phyloP scores from a whole-genome alignment of 1,140 invertebrate species.

The Drosophila persimilis region DNA sequence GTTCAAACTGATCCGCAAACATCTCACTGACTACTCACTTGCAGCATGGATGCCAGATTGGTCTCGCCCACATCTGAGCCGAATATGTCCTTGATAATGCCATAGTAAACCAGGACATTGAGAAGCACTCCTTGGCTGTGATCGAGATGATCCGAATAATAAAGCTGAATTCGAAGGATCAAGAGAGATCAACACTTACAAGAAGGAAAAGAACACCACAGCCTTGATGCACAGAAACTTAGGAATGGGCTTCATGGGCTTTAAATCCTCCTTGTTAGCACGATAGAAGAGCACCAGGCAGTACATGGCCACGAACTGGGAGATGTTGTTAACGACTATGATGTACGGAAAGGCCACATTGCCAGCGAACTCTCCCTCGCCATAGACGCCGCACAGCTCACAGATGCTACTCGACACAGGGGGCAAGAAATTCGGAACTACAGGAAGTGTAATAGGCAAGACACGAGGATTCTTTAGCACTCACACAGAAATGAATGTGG shows the following conservation, averaged over 20 bases:
- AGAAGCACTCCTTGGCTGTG: slow-evolving; percentile 96
- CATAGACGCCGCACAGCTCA: slow-evolving; percentile 92
- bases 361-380: slow-evolving; percentile 93
- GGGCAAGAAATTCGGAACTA: slow-evolving; percentile 7
- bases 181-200: slow-evolving; percentile 87
- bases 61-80: slow-evolving; percentile 84
- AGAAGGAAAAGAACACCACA: slow-evolving; percentile 99
- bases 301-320: slow-evolving; percentile 98
- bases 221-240: slow-evolving; percentile 99
- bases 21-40: slow-evolving; percentile 84
- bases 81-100: slow-evolving; percentile 88
- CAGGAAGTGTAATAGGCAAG: neutral
- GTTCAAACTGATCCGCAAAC: too few relatives aligned
- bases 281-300: slow-evolving; percentile 96
- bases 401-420: slow-evolving; percentile 87
- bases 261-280: slow-evolving; percentile 92
- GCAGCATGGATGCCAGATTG: slow-evolving; percentile 88
- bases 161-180: neutral
- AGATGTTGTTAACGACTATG: slow-evolving; percentile 95
- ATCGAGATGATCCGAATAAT: slow-evolving; percentile 43
- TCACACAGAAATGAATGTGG: slow-evolving; percentile 95
- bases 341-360: slow-evolving; percentile 95
- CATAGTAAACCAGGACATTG: slow-evolving; percentile 91
- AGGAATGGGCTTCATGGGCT: slow-evolving; percentile 95
- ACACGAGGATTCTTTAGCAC: slow-evolving; percentile 57